Base-by-base conservation (phyloP, 2,113 vertebrate species). In the Muntiacus reevesi region DNA sequence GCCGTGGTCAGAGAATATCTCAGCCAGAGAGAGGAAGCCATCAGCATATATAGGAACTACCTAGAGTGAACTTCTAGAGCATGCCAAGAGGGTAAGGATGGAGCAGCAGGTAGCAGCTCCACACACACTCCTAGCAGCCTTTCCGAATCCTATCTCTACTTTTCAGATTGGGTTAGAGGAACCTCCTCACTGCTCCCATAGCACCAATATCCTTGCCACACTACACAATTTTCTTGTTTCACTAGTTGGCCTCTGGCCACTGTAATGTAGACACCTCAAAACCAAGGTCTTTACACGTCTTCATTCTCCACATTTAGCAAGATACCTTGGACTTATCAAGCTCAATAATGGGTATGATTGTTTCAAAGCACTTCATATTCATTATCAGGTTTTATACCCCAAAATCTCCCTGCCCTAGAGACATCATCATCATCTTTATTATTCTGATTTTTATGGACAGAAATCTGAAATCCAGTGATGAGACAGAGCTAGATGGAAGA, bases 401-500 rank as follows among this genome's bases (percentile, higher is more conserved):
- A 96, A 97, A 82, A 57, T 33, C 74, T 84, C 59, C 50, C 74
- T 47, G 55, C 43, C 83, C 43, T 33, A 28, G 15, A 89, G 5
- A 86, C 33, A 91, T 33, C 45, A 52, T 67, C 64, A 96, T 83
- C 57, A 81, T 87, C 83, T 62, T 87, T 95, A 87, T 78, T 86
- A 62, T 88, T 76, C 16, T 82, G 64, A 52, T 92, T 94, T 92
- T 94, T 94, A 87, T 50, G 60, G 16, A 50, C 28, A 87, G 78
- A 95, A 97, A 60, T 96, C 87, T 87, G 60, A 98, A 90, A 60
- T 67, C 40, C 33, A 94, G 40, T 87, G n/a, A 96, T 40, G 30
- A 94, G 71, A 87, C 50, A 82, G 36, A 83, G 47, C 52, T 87
- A 87, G 55, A 64, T 81, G 33, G 16, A 94, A 16, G 76, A 23